These are phyloP conservation scores for Macrophya annulata DNA, from an alignment of 2,888 invertebrate species.

Conservation along the genomic window DNA sequence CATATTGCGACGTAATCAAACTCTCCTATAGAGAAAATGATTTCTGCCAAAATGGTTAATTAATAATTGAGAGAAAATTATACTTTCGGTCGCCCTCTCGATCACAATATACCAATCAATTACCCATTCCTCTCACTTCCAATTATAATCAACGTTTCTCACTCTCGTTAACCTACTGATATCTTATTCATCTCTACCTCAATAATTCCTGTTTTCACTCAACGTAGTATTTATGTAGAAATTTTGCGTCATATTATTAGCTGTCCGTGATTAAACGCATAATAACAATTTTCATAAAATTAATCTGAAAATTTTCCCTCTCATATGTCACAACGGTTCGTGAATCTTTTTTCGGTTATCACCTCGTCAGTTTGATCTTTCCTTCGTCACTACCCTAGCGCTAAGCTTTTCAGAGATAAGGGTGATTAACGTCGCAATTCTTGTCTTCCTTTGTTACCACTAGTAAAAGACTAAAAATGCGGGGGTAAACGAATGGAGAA, in stretches of 20 bases:
- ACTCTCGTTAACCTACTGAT: not conserved
- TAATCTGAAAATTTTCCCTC: not conserved
- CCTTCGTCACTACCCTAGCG: conserved; percentile 36
- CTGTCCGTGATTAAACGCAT: not conserved
- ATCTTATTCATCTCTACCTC: not conserved
- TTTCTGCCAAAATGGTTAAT: conserved; percentile 46
- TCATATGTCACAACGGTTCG: not conserved
- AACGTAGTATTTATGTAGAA: not conserved
- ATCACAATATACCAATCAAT: conserved; percentile 36
- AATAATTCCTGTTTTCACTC: not conserved
- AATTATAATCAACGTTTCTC: conserved; percentile 31
- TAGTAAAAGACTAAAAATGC: conserved; percentile 15
- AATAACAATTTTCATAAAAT: not conserved
- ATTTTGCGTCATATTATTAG: not conserved
- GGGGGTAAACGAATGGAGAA: conserved; percentile 20
- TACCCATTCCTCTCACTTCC: not conserved
- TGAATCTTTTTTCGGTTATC: conserved; percentile 6
- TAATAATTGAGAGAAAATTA: conserved; percentile 12
- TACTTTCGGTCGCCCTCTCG: not conserved
- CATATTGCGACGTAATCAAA: not conserved
- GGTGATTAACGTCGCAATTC: conserved; percentile 48
- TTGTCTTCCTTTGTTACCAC: conserved; percentile 47
- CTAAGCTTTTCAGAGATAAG: conserved; percentile 37
- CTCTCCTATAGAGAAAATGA: conserved; percentile 41
- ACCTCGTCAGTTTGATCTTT: conserved; percentile 41